Base-by-base conservation (phyloP, 2,797 vertebrate species). In the Holocentrus rufus region DNA sequence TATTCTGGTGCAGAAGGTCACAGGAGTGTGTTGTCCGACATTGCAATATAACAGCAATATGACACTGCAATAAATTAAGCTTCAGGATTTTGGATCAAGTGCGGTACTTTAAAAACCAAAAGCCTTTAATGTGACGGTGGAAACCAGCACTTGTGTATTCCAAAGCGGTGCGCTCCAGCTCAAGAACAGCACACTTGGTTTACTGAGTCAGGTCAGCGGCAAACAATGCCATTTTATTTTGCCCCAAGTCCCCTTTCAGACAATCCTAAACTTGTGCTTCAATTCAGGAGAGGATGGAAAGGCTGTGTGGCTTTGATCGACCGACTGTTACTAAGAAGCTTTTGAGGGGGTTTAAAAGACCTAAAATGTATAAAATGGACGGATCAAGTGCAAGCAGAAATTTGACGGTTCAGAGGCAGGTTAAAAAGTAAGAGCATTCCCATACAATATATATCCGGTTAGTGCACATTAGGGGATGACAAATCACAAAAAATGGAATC, bases 241-340 rank as follows among this genome's bases (percentile, higher is more conserved):
- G 74, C 80, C 79, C 88, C 74, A 9, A 80, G 86, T 88, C 77
- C 82, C 85, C 76, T 91, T 92, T 90, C 87, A 90, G 85, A 91
- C 89, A 91, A 93, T 93, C 91, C 89, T 81, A 90, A 93, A 93
- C 89, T 93, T 94, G 91, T 92, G 87, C 93, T 91, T 84, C 89
- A 90, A 90, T 92, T 93, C 92, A 93, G 89, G 80, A 79, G 86
- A 92, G 90, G 89, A 90, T 76, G 85, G 87, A 90, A 90, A 89
- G 83, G 79, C 87, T 73, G 81, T 68, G 88, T 76, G 80, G 93
- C 94, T 95, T 95, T 95, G 94, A 95, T 95, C 94, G 85, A 69
- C 91, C 90, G 23, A 93, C 92, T 94, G 93, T 94, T 92, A 92
- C 94, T 94, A 95, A 95, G 93, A 87, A 92, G 92, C 92, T 94